Evolutionary conservation across 2,797 vertebrate species (phyloP).

Genomic region (Distichodus sexfasciatus): DNA sequence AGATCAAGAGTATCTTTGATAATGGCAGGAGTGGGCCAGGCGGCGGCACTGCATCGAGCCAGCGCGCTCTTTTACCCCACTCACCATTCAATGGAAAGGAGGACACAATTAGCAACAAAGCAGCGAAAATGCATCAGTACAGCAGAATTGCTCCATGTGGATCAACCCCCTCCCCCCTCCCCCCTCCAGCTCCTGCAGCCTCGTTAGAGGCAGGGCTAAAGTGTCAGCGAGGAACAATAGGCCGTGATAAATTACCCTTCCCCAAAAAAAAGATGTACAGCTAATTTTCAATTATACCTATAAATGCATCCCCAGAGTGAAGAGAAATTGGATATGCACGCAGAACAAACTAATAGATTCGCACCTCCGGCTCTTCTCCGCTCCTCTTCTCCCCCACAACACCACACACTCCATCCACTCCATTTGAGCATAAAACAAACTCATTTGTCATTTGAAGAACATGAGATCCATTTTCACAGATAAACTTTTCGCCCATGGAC

Average conservation of each 20-base stretch:
- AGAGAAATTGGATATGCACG: slow-evolving; percentile 90
- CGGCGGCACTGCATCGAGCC: slow-evolving; percentile 91
- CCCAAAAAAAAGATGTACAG: slow-evolving; percentile 89
- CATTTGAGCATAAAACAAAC: slow-evolving; percentile 37
- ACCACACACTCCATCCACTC: slow-evolving; percentile 22
- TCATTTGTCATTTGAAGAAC: slow-evolving; percentile 24
- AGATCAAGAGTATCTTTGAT: slow-evolving; percentile 99
- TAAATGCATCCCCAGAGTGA: slow-evolving; percentile 94
- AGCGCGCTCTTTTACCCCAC: slow-evolving; percentile 98
- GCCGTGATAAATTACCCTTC: slow-evolving; percentile 97
- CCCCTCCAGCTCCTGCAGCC: slow-evolving; percentile 88
- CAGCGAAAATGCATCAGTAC: slow-evolving; percentile 83
- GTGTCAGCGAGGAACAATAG: slow-evolving; percentile 97
- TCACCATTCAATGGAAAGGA: slow-evolving; percentile 98
- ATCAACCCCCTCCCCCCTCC: no score
- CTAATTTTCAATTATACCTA: slow-evolving; percentile 99
- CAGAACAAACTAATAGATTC: slow-evolving; percentile 78
- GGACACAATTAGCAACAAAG: slow-evolving; percentile 97
- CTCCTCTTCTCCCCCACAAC: slow-evolving; percentile 6
- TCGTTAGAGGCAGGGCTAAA: slow-evolving; percentile 95
- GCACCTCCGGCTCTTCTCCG: slow-evolving; percentile 40
- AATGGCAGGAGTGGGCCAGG: slow-evolving; percentile 96
- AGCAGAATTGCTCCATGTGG: slow-evolving; percentile 88
- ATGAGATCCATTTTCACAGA: slow-evolving; percentile 20
- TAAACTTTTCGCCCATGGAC: neutral